These are phyloP conservation scores for Solea senegalensis DNA, from an alignment of 2,113 vertebrate species.

Conservation along the genomic window DNA sequence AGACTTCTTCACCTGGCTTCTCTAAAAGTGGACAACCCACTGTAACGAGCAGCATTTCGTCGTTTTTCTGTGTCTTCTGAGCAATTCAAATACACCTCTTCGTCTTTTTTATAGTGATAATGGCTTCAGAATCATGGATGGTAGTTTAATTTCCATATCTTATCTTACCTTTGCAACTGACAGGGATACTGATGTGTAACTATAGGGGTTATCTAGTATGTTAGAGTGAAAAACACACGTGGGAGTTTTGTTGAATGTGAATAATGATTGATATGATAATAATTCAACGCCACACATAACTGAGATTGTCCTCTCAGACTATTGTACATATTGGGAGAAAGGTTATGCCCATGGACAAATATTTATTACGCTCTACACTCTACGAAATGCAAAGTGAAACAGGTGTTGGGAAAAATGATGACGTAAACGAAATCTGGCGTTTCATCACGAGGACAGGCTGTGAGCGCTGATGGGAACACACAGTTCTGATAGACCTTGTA, in stretches of 20 bases:
- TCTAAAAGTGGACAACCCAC: neutral
- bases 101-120: neutral
- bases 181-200: neutral
- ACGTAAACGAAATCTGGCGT: neutral
- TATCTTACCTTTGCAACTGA: neutral
- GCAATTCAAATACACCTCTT: neutral
- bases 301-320: too few relatives aligned
- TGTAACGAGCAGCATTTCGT: too few relatives aligned
- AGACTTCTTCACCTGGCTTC: constrained; percentile 11
- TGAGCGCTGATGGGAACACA: constrained; percentile 6
- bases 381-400: constrained; percentile 1
- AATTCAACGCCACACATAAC: too few relatives aligned
- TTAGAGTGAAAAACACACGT: neutral
- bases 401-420: neutral
- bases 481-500: constrained; percentile 7
- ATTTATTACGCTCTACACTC: neutral
- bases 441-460: constrained; percentile 14
- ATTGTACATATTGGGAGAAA: too few relatives aligned
- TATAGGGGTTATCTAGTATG: neutral
- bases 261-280: neutral
- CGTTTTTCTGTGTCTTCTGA: too few relatives aligned
- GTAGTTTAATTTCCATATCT: constrained; percentile 6
- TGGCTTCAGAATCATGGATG: neutral
- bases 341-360: neutral
- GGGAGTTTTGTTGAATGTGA: too few relatives aligned